Base-by-base conservation (phyloP, 2,888 invertebrate species). In the Cantharis nigra region DNA sequence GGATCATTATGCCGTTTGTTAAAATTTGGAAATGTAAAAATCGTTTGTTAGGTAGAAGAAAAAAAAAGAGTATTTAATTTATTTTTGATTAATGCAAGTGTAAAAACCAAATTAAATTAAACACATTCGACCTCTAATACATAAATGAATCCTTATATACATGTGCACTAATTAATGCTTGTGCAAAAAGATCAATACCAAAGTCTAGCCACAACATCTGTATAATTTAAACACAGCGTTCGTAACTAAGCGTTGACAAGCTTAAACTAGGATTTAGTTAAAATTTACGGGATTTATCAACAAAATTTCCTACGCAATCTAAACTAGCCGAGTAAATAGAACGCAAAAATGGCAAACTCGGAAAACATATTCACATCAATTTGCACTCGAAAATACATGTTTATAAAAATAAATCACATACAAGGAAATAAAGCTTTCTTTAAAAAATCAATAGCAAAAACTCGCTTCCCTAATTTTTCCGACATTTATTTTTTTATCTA, bases 101-200 rank as follows among this genome's bases (percentile, higher is more conserved):
- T 49, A 49, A 49, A 49, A 49, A n/a, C 3, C n/a, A 67, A 18
- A 26, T 63, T 28, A 20, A 71, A 13, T 62, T 28, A 71, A 71
- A 71, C 71, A 71, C 63, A 63, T 63, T 71, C 63, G 71, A 62
- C 65, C 65, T 67, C 65, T 26, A 16, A 16, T 16, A 67, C 26
- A 20, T 23, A 67, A 67, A 26, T 67, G 26, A 71, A 63, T 26
- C 63, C 71, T 62, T 49, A 63, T 26, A 63, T 71, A 63, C 63
- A 65, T 26, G 28, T 64, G 63, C 63, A 64, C 28, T 72, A 72
- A 72, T 72, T 65, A 72, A 23, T 28, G 20, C 33, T 33, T 67
- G 33, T 33, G 65, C 30, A 65, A 67, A 33, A 72, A 72, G 72
- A 72, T 72, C 72, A 72, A 72, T 72, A 72, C 65, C 65, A 65